Percentiles rank a stretch among this genome's conserved stretches.
Conservation (phyloP, 2,888 invertebrate genomes). For the Empis stercorea region DNA sequence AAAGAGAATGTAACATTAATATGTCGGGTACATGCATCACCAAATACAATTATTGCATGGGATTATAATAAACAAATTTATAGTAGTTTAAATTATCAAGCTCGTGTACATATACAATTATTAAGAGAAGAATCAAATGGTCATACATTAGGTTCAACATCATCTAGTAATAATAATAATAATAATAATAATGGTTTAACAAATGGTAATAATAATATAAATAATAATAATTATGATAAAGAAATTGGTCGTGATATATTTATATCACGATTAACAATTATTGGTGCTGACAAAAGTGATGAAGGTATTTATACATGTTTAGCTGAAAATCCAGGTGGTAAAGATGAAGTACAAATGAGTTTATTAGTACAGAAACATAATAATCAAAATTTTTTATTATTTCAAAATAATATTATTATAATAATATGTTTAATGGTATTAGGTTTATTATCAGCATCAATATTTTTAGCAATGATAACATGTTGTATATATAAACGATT, state of each 20-base stretch:
- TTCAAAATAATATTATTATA: slow-evolving; percentile 25
- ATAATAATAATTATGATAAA: slow-evolving; percentile 24
- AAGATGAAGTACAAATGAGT: slow-evolving; percentile 55
- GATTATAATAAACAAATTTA: slow-evolving; percentile 42
- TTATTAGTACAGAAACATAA: slow-evolving; percentile 24
- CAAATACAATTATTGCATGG: slow-evolving; percentile 64
- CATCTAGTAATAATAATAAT: slow-evolving; percentile 17
- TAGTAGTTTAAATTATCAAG: slow-evolving; percentile 13
- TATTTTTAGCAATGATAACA: slow-evolving; percentile 27
- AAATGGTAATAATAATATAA: slow-evolving; percentile 18
- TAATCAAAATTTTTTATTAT: slow-evolving; percentile 19
- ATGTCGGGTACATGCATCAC: slow-evolving; percentile 64
- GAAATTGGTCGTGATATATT: slow-evolving; percentile 26
- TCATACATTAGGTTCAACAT: slow-evolving; percentile 21
- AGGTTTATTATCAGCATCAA: slow-evolving; percentile 26
- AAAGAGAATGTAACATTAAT: slow-evolving; percentile 57
- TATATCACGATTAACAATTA: slow-evolving; percentile 44
- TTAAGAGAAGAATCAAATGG: slow-evolving; percentile 31
- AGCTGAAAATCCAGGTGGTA: slow-evolving; percentile 69
- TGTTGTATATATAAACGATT: slow-evolving; percentile 28
- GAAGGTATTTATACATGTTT: slow-evolving; percentile 64
- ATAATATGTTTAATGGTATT: slow-evolving; percentile 27
- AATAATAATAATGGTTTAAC: slow-evolving; percentile 17
- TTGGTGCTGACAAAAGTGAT: slow-evolving; percentile 48
- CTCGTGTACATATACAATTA: slow-evolving; percentile 25